Evolutionary conservation across 2,113 vertebrate species (phyloP), one percentile per base, ranked within the genome.

Genomic region (Sakesphorus luctuosus): DNA sequence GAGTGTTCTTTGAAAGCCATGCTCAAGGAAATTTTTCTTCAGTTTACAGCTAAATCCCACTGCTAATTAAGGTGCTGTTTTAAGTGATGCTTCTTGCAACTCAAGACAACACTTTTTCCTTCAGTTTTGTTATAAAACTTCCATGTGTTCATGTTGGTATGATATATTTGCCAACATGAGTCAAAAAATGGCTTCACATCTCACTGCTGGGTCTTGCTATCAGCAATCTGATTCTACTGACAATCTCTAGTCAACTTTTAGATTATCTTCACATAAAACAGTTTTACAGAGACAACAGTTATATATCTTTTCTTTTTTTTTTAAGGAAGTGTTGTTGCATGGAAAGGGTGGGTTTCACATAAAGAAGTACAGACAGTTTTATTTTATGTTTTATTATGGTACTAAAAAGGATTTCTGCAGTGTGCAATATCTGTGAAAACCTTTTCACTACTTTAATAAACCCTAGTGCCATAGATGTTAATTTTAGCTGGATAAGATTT

Each of bases 331-430:
- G 18, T 40, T 43, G 36, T 52, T 79, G 65, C 52, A 88, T 5
- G 2, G 38, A 87, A 91, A 86, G 63, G 50, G 49, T 0, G 0
- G 49, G 65, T 90, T 90, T 89, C 83, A 95, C 84, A 58, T 2
- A 80, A 18, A 90, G 84, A 84, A 84, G 52, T 71, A 81, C 25
- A 77, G 87, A 88, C 82, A 90, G 85, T 75, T 96, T 94, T 93
- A 97, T 93, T 93, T 94, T 72, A 86, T 56, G 43, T 78, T 93
- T 96, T 96, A 94, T 93, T 86, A 33, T 40, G 78, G 66, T 33
- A 65, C 52, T 92, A 92, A 90, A 93, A 90, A 88, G 56, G 88
- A 96, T 95, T 93, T 94, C 88, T 96, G 65, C 35, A 35, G 56
- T 11, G 20, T 78, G n/a, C 49, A 73, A 56, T 80, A 90, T 76